Conservation (phyloP, 2,797 vertebrate genomes). For the Delichon dasypus region DNA sequence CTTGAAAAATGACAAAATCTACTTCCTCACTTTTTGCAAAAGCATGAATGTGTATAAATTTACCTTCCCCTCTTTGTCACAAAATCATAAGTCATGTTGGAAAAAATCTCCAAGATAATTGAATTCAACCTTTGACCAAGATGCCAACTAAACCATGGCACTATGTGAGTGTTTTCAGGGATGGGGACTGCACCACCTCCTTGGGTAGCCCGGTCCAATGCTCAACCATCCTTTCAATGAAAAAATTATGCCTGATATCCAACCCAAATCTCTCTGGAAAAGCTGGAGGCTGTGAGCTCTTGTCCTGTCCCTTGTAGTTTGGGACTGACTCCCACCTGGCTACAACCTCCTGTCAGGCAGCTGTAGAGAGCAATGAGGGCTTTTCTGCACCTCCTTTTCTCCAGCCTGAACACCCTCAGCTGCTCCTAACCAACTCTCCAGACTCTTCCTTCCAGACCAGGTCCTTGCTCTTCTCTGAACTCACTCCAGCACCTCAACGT, state of each 20-base stretch:
- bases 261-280: not conserved
- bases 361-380: not conserved
- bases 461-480: not conserved
- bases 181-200: not conserved
- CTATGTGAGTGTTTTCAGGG: not conserved
- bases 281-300: not conserved
- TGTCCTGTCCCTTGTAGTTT: not conserved
- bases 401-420: not conserved
- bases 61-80: not conserved
- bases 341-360: too few relatives aligned
- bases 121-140: not conserved
- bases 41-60: not conserved
- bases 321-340: not conserved
- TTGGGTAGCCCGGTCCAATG: not conserved
- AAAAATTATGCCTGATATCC: not conserved
- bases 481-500: not conserved
- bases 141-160: not conserved
- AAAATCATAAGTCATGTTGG: not conserved
- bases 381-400: not conserved
- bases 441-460: not conserved
- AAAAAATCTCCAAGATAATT: not conserved
- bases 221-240: not conserved
- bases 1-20: not conserved
- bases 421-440: not conserved
- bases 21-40: not conserved